Conservation (phyloP, 2,888 invertebrate genomes). For the Perdita meconis region DNA sequence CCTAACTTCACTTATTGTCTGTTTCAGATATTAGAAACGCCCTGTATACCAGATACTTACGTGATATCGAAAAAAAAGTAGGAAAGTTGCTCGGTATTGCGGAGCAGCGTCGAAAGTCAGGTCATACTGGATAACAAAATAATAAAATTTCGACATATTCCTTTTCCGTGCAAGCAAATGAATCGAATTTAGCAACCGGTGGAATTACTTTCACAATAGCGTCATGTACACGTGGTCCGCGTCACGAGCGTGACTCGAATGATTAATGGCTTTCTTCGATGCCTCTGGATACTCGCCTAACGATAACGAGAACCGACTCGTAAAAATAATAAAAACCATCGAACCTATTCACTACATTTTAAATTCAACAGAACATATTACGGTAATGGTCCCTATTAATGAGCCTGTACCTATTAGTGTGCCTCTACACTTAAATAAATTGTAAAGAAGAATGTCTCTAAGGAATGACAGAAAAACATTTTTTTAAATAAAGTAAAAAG, state of each 20-base stretch:
- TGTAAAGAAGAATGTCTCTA: no score
- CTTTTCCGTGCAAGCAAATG: conserved; percentile 45
- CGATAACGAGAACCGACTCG: conserved; percentile 11
- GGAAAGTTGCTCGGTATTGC: neutral
- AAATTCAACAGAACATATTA: no score
- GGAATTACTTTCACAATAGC: conserved; percentile 66
- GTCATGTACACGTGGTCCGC: conserved; percentile 62
- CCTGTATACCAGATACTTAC: no score
- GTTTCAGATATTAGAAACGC: no score
- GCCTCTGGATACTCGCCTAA: conserved; percentile 21
- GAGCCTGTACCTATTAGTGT: no score
- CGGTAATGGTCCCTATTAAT: no score
- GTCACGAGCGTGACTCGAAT: conserved; percentile 60
- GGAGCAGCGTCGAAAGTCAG: neutral
- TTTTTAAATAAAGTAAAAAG: no score
- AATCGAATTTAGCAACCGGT: conserved; percentile 63
- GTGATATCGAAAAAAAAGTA: neutral
- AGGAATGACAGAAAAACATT: no score
- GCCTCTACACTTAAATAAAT: no score
- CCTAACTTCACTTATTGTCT: no score
- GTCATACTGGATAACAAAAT: conserved; percentile 23
- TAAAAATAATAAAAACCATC: conserved; percentile 1
- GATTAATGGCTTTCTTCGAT: conserved; percentile 37
- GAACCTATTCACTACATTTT: no score
- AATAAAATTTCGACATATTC: conserved; percentile 46